A percentile compares a stretch with the other conserved stretches of the same genome.
Evolutionary conservation across 2,888 invertebrate genomes (phyloP).

Genomic region (Parnassius apollo): DNA sequence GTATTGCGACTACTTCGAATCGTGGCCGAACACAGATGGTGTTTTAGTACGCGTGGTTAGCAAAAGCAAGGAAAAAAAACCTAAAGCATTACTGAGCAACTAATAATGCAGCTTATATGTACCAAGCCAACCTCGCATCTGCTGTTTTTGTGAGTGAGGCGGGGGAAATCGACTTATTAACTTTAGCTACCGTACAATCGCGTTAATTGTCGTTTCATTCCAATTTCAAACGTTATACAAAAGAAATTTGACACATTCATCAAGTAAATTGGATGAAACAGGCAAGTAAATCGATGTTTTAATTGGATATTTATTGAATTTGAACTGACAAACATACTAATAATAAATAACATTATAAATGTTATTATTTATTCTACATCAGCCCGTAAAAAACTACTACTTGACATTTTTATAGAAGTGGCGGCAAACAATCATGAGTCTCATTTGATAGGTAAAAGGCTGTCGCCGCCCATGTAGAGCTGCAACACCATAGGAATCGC

Average conservation of each 20-base stretch:
- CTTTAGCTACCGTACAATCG: slow-evolving; percentile 60
- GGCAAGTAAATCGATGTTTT: not conserved
- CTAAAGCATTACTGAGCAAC: slow-evolving; percentile 62
- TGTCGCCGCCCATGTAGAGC: no score
- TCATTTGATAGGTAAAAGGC: no score
- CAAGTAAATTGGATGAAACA: not conserved
- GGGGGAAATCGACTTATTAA: slow-evolving; percentile 67
- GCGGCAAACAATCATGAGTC: no score
- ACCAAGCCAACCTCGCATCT: slow-evolving; percentile 58
- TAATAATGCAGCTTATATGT: slow-evolving; percentile 70
- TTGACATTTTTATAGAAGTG: no score
- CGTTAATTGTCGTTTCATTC: slow-evolving; percentile 71
- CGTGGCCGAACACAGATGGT: slow-evolving; percentile 68
- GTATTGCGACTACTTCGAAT: slow-evolving; percentile 47
- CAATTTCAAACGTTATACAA: slow-evolving; percentile 44
- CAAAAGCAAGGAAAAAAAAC: slow-evolving; percentile 51
- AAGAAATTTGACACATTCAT: slow-evolving; percentile 15
- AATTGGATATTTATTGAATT: not conserved
- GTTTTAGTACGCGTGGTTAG: slow-evolving; percentile 64
- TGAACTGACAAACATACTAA: no score
- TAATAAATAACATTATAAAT: no score
- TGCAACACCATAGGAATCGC: no score
- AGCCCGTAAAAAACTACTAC: no score
- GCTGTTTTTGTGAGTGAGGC: slow-evolving; percentile 72
- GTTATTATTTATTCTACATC: no score